phyloP scores from a whole-genome alignment of 2,797 vertebrate genomes.

The Smutsia gigantea region DNA sequence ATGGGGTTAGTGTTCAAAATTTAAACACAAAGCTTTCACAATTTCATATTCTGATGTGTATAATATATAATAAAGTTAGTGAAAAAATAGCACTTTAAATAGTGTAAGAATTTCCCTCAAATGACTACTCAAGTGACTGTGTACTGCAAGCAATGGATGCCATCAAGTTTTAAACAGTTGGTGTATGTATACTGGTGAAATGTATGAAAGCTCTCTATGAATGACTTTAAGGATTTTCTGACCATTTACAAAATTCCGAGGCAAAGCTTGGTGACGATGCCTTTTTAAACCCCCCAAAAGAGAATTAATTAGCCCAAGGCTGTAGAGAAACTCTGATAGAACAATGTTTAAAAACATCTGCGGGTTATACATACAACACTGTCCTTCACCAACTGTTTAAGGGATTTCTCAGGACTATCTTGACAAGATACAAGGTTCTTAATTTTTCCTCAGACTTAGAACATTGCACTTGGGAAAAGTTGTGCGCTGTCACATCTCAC shows the following conservation, averaged over 20 bases:
- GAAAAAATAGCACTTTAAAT: neutral
- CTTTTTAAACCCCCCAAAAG: neutral
- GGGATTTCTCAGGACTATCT: neutral
- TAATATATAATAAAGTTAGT: neutral
- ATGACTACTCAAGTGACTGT: neutral
- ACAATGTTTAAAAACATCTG: neutral
- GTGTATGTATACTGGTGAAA: neutral
- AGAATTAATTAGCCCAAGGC: neutral
- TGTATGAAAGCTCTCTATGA: neutral
- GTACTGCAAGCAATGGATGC: neutral
- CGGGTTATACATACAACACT: neutral
- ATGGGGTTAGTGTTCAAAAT: constrained; percentile 35
- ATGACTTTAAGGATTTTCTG: constrained; percentile 17
- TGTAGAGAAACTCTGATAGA: neutral
- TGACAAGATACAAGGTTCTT: neutral
- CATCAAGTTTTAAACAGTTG: neutral
- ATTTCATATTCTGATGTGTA: neutral
- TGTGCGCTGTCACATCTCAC: neutral
- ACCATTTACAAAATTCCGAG: neutral
- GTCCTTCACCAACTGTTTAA: neutral
- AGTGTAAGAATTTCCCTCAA: neutral
- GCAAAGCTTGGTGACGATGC: neutral
- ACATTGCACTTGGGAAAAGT: neutral
- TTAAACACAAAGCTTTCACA: neutral
- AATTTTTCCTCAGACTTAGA: neutral